Base-by-base conservation (phyloP, 2,113 vertebrate genomes). In the Notothenia coriiceps region DNA sequence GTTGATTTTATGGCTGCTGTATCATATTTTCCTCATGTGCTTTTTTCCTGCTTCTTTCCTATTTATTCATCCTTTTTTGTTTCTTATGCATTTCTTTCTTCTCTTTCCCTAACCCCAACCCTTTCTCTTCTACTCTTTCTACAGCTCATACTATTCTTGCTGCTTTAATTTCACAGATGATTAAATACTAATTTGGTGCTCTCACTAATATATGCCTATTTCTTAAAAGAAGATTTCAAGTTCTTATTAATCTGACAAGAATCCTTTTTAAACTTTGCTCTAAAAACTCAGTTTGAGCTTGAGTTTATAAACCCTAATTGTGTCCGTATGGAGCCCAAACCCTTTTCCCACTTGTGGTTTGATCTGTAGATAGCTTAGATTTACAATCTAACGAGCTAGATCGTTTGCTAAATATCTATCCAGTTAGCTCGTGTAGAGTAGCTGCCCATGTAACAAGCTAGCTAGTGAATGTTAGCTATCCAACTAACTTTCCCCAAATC, bases 161-260 rank as follows among this genome's bases (percentile, higher is more conserved):
- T 52, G 59, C 69, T n/a, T 70, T 50, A 60, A 66, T 66, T 74
- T 66, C 66, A 75, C 66, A 62, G 47, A 56, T 51, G 62, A 74
- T 66, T 70, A 51, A 79, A 79, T 52, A 67, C 44, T 43, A 52
- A 12, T 5, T 62, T 20, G 5, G 6, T 25, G 18, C 22, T 20
- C 52, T 54, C 65, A n/a, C 25, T 46, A 29, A 68, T 64, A 25
- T 11, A 44, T 25, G 4, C 29, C 43, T 52, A 56, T 64, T 49
- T 7, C 7, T 15, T 4, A 47, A 54, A 60, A 3, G 14, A 62
- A 47, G n/a, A 44, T 74, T 61, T 55, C 14, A 63, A n/a, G 46
- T 47, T 51, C n/a, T 50, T 56, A 50, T 22, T 60, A 47, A 74
- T 75, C 44, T 49, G 33, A 22, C 29, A 14, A 29, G 51, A 20